phyloP scores from a whole-genome alignment of 2,797 vertebrate genomes.

The Enoplosus armatus region DNA sequence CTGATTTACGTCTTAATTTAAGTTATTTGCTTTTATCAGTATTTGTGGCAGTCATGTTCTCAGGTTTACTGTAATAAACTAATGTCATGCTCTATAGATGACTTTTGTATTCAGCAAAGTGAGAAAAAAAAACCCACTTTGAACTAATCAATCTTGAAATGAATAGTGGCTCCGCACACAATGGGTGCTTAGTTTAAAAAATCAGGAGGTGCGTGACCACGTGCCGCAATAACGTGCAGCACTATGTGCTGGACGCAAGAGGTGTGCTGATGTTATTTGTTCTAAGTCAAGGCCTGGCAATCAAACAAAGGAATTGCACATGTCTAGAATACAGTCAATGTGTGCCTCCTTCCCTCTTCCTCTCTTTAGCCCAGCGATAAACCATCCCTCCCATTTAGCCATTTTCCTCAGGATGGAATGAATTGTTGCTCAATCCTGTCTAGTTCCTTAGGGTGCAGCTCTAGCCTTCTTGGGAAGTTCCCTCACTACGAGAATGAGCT shows the following conservation, averaged over 20 bases:
- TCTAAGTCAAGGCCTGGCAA: background rate
- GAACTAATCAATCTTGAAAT: too few relatives aligned
- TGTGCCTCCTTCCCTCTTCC: background rate
- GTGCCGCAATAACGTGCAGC: too few relatives aligned
- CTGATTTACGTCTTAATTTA: too few relatives aligned
- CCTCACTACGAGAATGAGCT: background rate
- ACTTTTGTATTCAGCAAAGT: background rate
- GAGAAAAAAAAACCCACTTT: background rate
- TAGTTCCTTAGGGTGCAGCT: background rate
- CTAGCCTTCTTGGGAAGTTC: background rate
- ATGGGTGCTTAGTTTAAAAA: too few relatives aligned
- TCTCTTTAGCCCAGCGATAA: background rate
- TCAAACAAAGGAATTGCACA: background rate
- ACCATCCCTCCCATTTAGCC: background rate
- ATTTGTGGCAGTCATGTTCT: too few relatives aligned
- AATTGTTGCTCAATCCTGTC: background rate
- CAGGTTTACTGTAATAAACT: too few relatives aligned
- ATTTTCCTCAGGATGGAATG: slow-evolving; percentile 2
- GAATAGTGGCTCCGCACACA: too few relatives aligned
- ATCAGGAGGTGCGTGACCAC: background rate
- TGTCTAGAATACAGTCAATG: background rate
- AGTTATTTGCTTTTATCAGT: too few relatives aligned
- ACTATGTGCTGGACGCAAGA: background rate
- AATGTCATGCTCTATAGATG: too few relatives aligned
- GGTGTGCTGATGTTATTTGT: background rate